Conservation (phyloP, 2,888 invertebrate genomes). For the Leuctra nigra region DNA sequence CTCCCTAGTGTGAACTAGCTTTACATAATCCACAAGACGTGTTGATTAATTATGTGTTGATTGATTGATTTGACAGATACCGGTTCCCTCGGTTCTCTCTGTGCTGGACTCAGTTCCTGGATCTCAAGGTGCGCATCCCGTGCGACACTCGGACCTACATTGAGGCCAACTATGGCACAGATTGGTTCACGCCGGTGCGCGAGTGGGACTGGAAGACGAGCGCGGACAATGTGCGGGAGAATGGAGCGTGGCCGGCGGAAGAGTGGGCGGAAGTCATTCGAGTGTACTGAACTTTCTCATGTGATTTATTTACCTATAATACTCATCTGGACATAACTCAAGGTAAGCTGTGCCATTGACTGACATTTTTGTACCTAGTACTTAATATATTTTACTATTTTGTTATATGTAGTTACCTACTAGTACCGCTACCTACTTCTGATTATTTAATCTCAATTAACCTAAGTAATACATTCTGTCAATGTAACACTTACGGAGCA, state of each 20-base stretch:
- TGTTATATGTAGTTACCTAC: too few species aligned
- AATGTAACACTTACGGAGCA: too few species aligned
- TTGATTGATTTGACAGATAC: conserved; percentile 42
- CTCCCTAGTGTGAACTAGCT: too few species aligned
- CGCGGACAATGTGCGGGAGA: conserved; percentile 44
- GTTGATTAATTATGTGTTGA: not conserved
- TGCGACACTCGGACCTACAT: conserved; percentile 45
- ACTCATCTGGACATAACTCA: too few species aligned
- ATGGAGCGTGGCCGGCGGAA: conserved; percentile 44
- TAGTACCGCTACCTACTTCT: too few species aligned
- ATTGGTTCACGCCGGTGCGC: conserved; percentile 44
- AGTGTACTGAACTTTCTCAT: conserved; percentile 21
- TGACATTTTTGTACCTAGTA: too few species aligned
- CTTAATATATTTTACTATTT: too few species aligned
- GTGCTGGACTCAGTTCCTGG: conserved; percentile 48
- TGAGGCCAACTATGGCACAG: conserved; percentile 45
- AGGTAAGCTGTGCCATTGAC: too few species aligned
- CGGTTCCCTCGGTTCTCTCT: conserved; percentile 45
- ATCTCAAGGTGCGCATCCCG: conserved; percentile 44
- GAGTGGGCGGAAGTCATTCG: conserved; percentile 43
- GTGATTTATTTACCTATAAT: too few species aligned
- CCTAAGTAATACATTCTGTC: too few species aligned
- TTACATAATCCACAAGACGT: too few species aligned
- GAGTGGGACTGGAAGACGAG: conserved; percentile 49
- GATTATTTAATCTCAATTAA: too few species aligned